Conservation (phyloP, 1,140 invertebrate species). For the Habropoda laboriosa region DNA sequence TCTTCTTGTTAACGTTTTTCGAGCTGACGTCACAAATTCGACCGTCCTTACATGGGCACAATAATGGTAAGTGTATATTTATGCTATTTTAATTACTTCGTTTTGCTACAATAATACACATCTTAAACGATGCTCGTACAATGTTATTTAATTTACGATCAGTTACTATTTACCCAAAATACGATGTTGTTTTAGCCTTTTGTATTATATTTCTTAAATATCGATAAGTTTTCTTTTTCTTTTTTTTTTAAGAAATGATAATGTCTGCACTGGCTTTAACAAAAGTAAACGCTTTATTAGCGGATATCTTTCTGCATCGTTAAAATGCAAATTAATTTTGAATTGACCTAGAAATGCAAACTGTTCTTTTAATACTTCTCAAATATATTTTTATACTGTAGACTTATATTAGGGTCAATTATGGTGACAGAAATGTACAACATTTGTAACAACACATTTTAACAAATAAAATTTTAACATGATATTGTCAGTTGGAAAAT, state of each 20-base stretch:
- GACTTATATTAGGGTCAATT: neutral
- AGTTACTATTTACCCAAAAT: neutral
- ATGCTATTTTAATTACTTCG: constrained; percentile 27
- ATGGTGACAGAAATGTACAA: neutral
- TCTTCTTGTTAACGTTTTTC: constrained; percentile 77
- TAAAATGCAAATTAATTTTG: neutral
- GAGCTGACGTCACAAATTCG: constrained; percentile 76
- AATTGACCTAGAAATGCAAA: neutral
- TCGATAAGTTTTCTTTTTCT: neutral
- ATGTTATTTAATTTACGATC: neutral
- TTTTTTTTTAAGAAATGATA: neutral
- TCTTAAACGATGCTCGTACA: neutral
- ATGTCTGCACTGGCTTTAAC: neutral
- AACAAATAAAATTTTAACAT: neutral
- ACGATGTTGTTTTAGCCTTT: neutral
- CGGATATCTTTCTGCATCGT: neutral
- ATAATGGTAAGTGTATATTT: constrained; percentile 76
- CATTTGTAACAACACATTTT: neutral
- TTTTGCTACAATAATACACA: neutral
- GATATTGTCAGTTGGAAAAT: neutral
- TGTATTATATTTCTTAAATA: neutral
- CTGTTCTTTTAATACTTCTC: neutral
- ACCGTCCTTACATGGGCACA: constrained; percentile 78
- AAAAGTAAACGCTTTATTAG: neutral
- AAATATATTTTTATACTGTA: neutral